Evolutionary conservation across 1,140 invertebrate species (phyloP).

Genomic region (Neodiprion lecontei): DNA sequence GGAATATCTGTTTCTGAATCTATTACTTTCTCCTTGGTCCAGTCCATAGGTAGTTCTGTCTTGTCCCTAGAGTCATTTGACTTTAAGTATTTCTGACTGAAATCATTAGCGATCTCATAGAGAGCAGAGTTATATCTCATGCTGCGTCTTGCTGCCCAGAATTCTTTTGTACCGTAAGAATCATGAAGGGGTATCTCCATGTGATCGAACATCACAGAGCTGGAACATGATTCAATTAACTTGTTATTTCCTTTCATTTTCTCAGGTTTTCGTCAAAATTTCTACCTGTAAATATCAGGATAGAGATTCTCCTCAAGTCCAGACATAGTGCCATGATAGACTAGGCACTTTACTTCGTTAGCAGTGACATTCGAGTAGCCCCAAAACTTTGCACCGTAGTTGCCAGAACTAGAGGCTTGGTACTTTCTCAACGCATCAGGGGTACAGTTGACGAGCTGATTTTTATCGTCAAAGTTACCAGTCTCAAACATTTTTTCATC

Average conservation of each 20-base stretch:
- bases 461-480: conserved; percentile 84
- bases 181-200: conserved; percentile 91
- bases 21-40: conserved; percentile 70
- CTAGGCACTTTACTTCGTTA: conserved; percentile 76
- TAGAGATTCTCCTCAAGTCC: conserved; percentile 63
- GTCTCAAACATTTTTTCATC: conserved; percentile 85
- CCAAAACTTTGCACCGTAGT: conserved; percentile 67
- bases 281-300: conserved; percentile 50
- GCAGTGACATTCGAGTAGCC: conserved; percentile 71
- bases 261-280: conserved; percentile 15
- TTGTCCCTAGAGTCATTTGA: conserved; percentile 72
- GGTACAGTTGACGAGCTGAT: conserved; percentile 68
- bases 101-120: conserved; percentile 73
- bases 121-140: conserved; percentile 86
- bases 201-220: conserved; percentile 81
- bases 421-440: conserved; percentile 43
- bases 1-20: background rate
- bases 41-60: conserved; percentile 65
- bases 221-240: conserved; percentile 41
- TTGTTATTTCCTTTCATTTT: background rate
- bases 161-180: conserved; percentile 79
- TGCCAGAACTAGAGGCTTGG: conserved; percentile 59
- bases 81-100: conserved; percentile 71
- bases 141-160: conserved; percentile 88
- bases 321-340: conserved; percentile 82